phyloP scores from a whole-genome alignment of 2,797 vertebrate species.

The Phoebastria nigripes region DNA sequence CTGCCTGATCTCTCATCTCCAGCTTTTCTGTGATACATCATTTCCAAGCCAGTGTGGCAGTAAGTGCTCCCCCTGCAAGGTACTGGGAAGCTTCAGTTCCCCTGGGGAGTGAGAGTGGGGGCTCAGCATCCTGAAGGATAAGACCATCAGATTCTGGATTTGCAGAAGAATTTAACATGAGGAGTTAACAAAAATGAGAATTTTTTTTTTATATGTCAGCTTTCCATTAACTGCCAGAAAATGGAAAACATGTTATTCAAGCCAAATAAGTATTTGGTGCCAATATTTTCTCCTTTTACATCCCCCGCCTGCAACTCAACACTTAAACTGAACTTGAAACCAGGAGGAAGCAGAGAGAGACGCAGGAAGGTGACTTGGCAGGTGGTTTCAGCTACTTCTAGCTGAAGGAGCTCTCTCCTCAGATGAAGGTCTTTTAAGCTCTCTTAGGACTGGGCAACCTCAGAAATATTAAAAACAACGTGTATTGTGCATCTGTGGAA shows the following conservation, averaged over 20 bases:
- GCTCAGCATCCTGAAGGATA: not conserved
- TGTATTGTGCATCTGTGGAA: not conserved
- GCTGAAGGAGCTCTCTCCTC: not conserved
- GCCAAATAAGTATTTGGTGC: not conserved
- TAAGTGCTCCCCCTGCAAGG: not conserved
- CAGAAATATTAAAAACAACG: not conserved
- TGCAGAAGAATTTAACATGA: not conserved
- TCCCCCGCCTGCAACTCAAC: not conserved
- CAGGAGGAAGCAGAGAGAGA: not conserved
- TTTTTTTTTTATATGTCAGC: not conserved
- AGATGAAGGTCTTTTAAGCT: not conserved
- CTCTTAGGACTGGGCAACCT: not conserved
- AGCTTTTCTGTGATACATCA: not conserved
- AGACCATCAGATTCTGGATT: not conserved
- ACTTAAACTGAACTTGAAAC: not conserved
- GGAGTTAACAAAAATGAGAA: not conserved
- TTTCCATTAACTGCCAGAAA: not conserved
- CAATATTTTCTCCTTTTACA: not conserved
- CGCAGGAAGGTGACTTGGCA: not conserved
- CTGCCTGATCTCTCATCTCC: not conserved
- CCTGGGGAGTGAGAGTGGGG: accelerated
- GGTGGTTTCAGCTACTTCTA: not conserved
- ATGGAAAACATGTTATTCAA: not conserved
- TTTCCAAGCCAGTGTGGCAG: not conserved
- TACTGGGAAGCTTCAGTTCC: not conserved